phyloP scores from a whole-genome alignment of 37 sponge, comb jelly and placozoan species.

The Theonella swinhoei region DNA sequence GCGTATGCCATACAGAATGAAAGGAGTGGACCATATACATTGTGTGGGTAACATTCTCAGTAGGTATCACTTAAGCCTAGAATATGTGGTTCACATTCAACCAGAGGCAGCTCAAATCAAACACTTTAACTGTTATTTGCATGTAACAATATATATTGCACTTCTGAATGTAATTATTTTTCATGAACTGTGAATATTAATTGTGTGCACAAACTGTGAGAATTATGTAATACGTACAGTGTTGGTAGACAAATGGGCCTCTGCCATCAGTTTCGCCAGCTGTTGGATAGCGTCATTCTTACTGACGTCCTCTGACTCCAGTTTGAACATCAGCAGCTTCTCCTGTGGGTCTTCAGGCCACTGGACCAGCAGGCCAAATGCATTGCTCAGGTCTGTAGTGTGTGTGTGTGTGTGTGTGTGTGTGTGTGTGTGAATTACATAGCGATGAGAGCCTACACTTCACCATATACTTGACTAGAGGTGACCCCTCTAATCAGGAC shows the following conservation, averaged over 20 bases:
- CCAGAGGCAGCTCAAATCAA: too few species aligned
- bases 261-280: slow-evolving; percentile 53
- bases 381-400: slow-evolving; percentile 22
- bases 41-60: too few species aligned
- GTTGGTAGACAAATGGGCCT: slow-evolving; percentile 50
- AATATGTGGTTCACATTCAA: too few species aligned
- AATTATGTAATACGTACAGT: slow-evolving; percentile 18
- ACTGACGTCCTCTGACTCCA: slow-evolving; percentile 10
- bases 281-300: slow-evolving; percentile 23
- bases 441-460: too few species aligned
- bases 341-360: slow-evolving; percentile 76
- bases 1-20: neutral
- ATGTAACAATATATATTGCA: too few species aligned
- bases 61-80: too few species aligned
- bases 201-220: neutral
- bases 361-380: slow-evolving; percentile 74
- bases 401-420: neutral
- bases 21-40: too few species aligned
- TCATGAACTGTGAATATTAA: neutral
- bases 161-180: too few species aligned
- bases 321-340: slow-evolving; percentile 70
- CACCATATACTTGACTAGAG: too few species aligned
- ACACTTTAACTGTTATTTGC: too few species aligned
- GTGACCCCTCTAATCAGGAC: too few species aligned
- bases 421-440: neutral